Conservation (phyloP, 1,140 invertebrate genomes). For the Gryon sp. region DNA sequence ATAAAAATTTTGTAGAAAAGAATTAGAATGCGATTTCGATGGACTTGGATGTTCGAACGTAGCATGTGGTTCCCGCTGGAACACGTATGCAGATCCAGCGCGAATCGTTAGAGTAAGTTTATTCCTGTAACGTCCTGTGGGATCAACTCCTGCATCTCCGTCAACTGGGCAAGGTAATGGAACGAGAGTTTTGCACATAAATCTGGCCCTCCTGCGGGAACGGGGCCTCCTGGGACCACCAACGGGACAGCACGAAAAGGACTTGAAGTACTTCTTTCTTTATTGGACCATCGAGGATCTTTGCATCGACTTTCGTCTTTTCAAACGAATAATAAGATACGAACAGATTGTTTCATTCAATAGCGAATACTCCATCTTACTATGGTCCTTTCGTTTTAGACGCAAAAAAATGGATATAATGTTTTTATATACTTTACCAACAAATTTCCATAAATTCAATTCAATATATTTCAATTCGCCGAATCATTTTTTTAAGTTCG, state of each 20-base stretch:
- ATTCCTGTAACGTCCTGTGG: constrained; percentile 74
- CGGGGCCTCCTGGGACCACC: constrained; percentile 71
- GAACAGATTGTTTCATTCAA: constrained; percentile 61
- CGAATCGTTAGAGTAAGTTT: constrained; percentile 74
- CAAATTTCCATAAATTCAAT: no score
- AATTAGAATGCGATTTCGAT: neutral
- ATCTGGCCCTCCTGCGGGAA: constrained; percentile 76
- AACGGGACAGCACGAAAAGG: constrained; percentile 74
- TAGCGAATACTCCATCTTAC: constrained; percentile 24
- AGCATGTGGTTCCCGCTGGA: constrained; percentile 41
- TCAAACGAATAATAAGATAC: constrained; percentile 68
- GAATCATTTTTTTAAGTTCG: no score
- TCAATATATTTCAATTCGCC: no score
- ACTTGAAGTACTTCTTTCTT: constrained; percentile 77
- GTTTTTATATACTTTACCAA: no score
- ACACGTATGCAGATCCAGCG: constrained; percentile 68
- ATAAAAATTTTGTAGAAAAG: neutral
- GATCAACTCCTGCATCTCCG: constrained; percentile 75
- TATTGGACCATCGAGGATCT: constrained; percentile 77
- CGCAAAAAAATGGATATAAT: no score
- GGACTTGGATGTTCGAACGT: constrained; percentile 12
- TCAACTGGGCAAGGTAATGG: constrained; percentile 71
- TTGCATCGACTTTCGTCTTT: constrained; percentile 69
- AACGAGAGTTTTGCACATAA: constrained; percentile 79
- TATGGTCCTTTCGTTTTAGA: constrained; percentile 4